These are phyloP conservation scores for Brachionus koreanus DNA, from an alignment of 1,140 invertebrate species.

Conservation along the genomic window DNA sequence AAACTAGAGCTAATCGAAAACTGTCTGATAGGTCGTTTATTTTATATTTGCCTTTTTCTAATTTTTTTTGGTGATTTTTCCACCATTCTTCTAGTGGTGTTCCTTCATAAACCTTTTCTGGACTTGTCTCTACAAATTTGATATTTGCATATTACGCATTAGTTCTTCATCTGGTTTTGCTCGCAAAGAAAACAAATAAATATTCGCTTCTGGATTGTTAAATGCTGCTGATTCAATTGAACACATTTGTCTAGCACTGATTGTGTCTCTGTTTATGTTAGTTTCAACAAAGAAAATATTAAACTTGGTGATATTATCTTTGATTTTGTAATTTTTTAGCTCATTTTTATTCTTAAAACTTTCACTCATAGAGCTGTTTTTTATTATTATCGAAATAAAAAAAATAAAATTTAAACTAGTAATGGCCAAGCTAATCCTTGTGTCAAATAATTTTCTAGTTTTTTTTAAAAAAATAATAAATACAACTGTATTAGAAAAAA, in stretches of 20 bases:
- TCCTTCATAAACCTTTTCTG: background rate
- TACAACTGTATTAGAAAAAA: no score
- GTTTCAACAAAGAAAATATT: constrained; percentile 5
- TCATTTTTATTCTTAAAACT: no score
- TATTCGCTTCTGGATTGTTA: background rate
- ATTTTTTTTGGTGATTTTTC: background rate
- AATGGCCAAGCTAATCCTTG: no score
- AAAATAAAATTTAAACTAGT: no score
- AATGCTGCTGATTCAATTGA: background rate
- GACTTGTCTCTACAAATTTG: background rate
- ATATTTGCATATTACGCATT: background rate
- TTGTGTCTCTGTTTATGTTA: background rate
- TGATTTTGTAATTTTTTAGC: background rate
- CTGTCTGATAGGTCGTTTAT: background rate
- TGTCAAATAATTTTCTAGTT: no score
- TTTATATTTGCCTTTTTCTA: background rate
- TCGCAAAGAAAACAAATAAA: background rate
- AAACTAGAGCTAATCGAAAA: background rate
- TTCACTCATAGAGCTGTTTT: no score
- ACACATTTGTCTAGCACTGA: background rate
- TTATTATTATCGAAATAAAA: no score
- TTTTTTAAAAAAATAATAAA: no score
- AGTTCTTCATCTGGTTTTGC: background rate
- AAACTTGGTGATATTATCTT: background rate
- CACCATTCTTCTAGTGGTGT: background rate